Evolutionary conservation across 2,113 vertebrate genomes (phyloP), one percentile per base, ranked within the genome.

Genomic region (Esox niger): DNA sequence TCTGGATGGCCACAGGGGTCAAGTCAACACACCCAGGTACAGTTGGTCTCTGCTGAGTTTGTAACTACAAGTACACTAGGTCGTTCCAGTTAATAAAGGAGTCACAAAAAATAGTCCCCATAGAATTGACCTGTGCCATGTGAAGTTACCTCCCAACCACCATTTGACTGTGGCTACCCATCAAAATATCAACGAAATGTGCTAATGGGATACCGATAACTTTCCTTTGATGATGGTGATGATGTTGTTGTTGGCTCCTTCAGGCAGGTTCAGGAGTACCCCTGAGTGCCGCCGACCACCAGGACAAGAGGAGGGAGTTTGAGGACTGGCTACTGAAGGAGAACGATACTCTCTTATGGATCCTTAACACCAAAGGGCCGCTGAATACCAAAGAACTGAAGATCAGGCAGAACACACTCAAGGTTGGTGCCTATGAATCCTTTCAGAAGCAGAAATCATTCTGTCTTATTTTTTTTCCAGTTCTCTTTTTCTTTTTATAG

Each of bases 241-340:
- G 1, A 31, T 65, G 43, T 71, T 11, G 62, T 43, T 27, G 31
- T 52, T 67, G 57, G n/a, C 20, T 62, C 59, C 71, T 76, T 2
- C 74, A 91, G 91, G 78, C 2, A 7, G 55, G 25, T 8, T 13
- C 31, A 46, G 71, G 35, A 49, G 35, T 49, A 60, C 57, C 21
- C 11, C 57, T 30, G 23, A 29, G n/a, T 5, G 59, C 25, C 17
- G 26, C 57, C 0, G 77, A 74, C n/a, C 62, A 30, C 38, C 23
- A n/a, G 1, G 69, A 72, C 31, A 86, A 84, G 26, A 77, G 85
- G 58, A 70, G 43, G 0, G 62, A 88, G 78, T 99, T 98, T 64
- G 88, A 95, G 76, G 83, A 77, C 13, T 98, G 95, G 96, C 76
- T 98, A 29, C 78, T 64, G 78, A 82, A 21, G 64, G 89, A 97